Evolutionary conservation across 2,113 vertebrate species (phyloP).

Genomic region (Amphilophus citrinellus): DNA sequence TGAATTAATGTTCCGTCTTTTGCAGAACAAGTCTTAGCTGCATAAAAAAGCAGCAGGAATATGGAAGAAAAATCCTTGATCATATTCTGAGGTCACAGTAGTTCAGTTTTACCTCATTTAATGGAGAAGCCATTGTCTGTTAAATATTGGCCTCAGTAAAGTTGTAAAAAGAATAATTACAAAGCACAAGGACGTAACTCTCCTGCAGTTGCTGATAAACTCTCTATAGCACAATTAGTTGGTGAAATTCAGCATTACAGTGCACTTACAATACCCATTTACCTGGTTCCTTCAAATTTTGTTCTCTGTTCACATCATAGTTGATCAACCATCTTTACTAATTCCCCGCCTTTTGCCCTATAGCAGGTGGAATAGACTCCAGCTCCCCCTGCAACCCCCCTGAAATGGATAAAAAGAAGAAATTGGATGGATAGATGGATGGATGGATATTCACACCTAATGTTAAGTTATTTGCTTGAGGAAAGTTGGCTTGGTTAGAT

Average conservation of each 20-base stretch:
- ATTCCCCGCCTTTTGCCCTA: too few species aligned
- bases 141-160: background rate
- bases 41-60: background rate
- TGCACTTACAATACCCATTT: background rate
- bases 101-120: background rate
- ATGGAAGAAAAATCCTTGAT: background rate
- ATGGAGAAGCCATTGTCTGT: background rate
- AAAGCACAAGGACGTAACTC: background rate
- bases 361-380: too few species aligned
- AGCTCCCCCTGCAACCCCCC: too few species aligned
- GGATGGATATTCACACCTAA: background rate
- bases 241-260: background rate
- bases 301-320: constrained; percentile 7
- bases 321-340: background rate
- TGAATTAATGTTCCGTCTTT: constrained; percentile 7
- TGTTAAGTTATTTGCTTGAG: background rate
- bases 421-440: too few species aligned
- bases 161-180: background rate
- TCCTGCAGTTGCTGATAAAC: background rate
- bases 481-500: too few species aligned
- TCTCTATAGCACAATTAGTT: background rate
- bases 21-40: constrained; percentile 1
- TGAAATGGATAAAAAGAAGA: too few species aligned
- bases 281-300: background rate
- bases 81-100: background rate